Evolutionary conservation across 2,113 vertebrate species (phyloP), one percentile per base, ranked within the genome.

Genomic region (Coptodon rendalli): DNA sequence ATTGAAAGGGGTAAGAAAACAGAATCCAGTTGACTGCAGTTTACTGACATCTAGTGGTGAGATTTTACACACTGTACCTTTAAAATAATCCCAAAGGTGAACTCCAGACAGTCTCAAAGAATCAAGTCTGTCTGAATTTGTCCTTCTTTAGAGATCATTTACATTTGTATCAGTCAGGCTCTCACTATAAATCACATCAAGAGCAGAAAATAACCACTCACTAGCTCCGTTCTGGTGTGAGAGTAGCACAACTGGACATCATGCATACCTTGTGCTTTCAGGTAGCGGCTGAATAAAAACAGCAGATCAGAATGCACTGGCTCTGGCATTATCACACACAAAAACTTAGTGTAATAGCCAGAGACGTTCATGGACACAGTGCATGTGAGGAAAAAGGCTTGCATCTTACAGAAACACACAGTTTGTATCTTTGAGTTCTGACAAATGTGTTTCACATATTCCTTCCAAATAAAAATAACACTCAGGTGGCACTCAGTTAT

Each of bases 151-250:
- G n/a, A 45, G 13, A 43, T 27, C 0, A 2, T 43, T 43, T 45
- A 73, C 0, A 8, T 45, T 43, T 27, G 5, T 2, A 0, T 43
- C 13, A 43, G 13, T 27, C 11, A 16, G 13, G 22, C 22, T 73
- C 40, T 27, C 13, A 27, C 38, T 73, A 73, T 16, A 45, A 16
- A 50, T 50, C 0, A 7, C 24, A 48, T 19, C 5, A 11, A 76
- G 6, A 76, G 9, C 9, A 50, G 24, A 76, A 76, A 17, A 1
- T 27, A 50, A 50, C 0, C 71, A 19, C 43, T 48, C 9, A 4
- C 71, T 76, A 5, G 43, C 24, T 76, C 40, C 1, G 14, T 48
- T 45, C 71, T 76, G 43, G 9, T 76, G 24, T 76, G 71, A 29
- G 9, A 48, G 14, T 11, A 76, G 71, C 71, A 76, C 43, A 50